Evolutionary conservation across 1,140 invertebrate species (phyloP).

Genomic region (Eueides isabella): DNA sequence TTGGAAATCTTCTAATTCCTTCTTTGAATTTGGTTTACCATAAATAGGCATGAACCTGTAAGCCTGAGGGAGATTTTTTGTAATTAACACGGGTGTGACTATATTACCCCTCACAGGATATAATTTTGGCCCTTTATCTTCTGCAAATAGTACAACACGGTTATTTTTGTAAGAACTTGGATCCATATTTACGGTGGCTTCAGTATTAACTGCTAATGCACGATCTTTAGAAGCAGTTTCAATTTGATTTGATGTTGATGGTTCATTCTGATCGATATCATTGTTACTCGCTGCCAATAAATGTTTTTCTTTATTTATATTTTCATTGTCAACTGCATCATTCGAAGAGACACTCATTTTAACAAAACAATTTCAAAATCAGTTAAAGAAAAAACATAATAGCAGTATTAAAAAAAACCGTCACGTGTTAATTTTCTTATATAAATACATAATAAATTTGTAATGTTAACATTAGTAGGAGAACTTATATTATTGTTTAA

Average conservation of each 20-base stretch:
- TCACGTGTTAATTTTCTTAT: no score
- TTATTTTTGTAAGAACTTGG: slow-evolving; percentile 12
- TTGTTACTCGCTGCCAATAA: neutral
- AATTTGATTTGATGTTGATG: slow-evolving; percentile 13
- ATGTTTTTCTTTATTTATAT: neutral
- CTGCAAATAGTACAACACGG: slow-evolving; percentile 17
- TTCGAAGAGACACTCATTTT: neutral
- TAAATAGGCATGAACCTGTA: slow-evolving; percentile 59
- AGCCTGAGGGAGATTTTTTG: slow-evolving; percentile 54
- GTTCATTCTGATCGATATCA: neutral
- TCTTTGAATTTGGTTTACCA: slow-evolving; percentile 48
- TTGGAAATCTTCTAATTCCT: slow-evolving; percentile 43
- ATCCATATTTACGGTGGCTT: neutral
- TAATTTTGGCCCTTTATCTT: slow-evolving; percentile 45
- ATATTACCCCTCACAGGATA: slow-evolving; percentile 49
- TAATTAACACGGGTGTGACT: slow-evolving; percentile 55
- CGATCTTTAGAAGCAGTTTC: neutral
- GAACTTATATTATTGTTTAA: no score
- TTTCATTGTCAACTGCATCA: neutral
- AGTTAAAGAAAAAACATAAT: neutral
- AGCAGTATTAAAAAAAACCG: neutral
- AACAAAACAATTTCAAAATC: neutral
- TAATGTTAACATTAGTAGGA: no score
- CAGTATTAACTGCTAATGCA: neutral
- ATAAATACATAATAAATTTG: no score